Conservation (phyloP, 2,113 vertebrate species). For the Micromys minutus region DNA sequence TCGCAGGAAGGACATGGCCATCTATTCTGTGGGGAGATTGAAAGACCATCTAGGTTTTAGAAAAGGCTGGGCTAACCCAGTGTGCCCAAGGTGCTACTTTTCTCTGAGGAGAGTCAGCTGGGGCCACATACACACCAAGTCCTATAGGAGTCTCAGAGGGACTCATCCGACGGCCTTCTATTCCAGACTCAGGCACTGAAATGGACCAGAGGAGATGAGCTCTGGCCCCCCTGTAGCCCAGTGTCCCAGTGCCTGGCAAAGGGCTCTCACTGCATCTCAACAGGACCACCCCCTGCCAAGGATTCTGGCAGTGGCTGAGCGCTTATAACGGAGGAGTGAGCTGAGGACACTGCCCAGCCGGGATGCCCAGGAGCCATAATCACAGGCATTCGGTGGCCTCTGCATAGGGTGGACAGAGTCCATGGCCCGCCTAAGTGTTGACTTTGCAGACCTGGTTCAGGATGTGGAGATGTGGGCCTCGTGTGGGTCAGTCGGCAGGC, state of each 20-base stretch:
- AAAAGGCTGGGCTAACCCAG: not conserved
- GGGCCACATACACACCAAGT: fast-evolving
- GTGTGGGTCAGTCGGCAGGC: not conserved
- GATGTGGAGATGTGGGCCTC: not conserved
- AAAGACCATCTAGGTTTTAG: not conserved
- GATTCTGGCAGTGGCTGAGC: not conserved
- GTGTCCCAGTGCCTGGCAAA: not conserved
- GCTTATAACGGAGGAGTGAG: not conserved
- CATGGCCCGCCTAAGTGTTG: not conserved
- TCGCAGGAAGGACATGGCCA: not conserved
- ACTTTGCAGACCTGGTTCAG: not conserved
- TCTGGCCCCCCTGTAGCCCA: not conserved
- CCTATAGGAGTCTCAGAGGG: fast-evolving
- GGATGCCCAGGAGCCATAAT: not conserved
- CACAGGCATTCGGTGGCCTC: not conserved
- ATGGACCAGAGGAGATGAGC: not conserved
- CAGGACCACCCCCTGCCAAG: not conserved
- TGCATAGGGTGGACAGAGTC: not conserved
- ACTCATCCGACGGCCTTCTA: not conserved
- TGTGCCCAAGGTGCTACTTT: not conserved
- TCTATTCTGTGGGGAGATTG: not conserved
- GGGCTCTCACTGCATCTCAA: not conserved
- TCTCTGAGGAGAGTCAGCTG: not conserved
- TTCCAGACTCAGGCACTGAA: not conserved
- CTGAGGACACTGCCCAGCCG: fast-evolving